Evolutionary conservation across 2,888 invertebrate genomes (phyloP).

Genomic region (Mythimna impura): DNA sequence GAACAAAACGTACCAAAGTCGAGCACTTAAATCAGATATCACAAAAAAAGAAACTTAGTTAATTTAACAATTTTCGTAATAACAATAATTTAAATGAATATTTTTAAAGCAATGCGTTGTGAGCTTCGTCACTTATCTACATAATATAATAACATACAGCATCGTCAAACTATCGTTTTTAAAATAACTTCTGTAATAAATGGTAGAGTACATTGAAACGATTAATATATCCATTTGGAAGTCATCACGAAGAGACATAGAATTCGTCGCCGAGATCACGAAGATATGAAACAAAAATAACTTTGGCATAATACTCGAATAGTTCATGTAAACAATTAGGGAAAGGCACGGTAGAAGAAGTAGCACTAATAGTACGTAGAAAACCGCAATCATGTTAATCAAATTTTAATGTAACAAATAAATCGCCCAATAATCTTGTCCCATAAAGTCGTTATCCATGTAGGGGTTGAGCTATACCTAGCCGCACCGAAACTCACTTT

Average conservation of each 20-base stretch:
- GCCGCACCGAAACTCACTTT: no score
- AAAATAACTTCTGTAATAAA: slow-evolving; percentile 42
- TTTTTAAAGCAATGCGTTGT: slow-evolving; percentile 56
- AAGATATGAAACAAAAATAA: slow-evolving; percentile 41
- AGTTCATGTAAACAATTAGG: slow-evolving; percentile 27
- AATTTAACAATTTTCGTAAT: slow-evolving; percentile 31
- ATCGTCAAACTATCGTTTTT: slow-evolving; percentile 29
- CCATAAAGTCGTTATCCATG: background rate
- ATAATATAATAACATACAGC: slow-evolving; percentile 47
- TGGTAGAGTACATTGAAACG: slow-evolving; percentile 25
- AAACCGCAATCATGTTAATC: slow-evolving; percentile 23
- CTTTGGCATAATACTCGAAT: slow-evolving; percentile 42
- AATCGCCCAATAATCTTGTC: slow-evolving; percentile 13
- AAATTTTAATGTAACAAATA: slow-evolving; percentile 27
- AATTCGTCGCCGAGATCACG: slow-evolving; percentile 52
- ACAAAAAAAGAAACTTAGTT: slow-evolving; percentile 23
- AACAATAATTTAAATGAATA: slow-evolving; percentile 57
- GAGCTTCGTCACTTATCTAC: slow-evolving; percentile 55
- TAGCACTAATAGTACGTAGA: slow-evolving; percentile 38
- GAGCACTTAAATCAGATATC: slow-evolving; percentile 38
- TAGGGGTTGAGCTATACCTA: background rate
- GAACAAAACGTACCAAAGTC: slow-evolving; percentile 33
- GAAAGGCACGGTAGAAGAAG: slow-evolving; percentile 52
- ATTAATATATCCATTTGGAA: slow-evolving; percentile 49
- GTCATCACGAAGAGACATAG: slow-evolving; percentile 47